Evolutionary conservation across 2,888 invertebrate genomes (phyloP).

Genomic region (Nymphalis polychloros): DNA sequence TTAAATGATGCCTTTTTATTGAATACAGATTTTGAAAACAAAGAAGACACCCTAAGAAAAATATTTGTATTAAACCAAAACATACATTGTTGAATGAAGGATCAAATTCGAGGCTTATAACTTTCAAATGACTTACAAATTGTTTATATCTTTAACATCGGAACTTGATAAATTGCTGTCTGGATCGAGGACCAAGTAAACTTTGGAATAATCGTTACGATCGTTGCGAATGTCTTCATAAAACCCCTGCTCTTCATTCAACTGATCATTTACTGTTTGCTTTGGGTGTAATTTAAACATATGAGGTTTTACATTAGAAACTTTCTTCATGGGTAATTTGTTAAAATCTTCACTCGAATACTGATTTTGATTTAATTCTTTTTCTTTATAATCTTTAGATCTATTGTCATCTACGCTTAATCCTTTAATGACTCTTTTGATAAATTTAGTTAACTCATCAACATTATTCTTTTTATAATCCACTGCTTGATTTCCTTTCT

Average conservation of each 20-base stretch:
- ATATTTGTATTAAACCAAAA: no score
- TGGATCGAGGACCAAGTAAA: conserved; percentile 59
- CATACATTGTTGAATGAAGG: background rate
- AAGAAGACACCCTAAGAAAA: conserved; percentile 51
- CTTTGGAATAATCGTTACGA: conserved; percentile 54
- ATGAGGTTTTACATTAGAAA: conserved; percentile 18
- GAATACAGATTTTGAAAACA: conserved; percentile 45
- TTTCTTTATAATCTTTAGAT: background rate
- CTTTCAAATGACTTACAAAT: conserved; percentile 53
- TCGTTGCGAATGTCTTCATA: conserved; percentile 18
- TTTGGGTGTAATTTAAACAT: conserved; percentile 14
- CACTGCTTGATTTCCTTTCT: background rate
- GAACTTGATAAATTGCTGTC: conserved; percentile 44
- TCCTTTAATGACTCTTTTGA: conserved; percentile 11
- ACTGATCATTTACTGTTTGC: conserved; percentile 14
- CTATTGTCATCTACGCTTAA: conserved; percentile 2
- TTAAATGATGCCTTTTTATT: conserved; percentile 38
- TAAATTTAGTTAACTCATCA: conserved; percentile 2
- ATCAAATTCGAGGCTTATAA: no score
- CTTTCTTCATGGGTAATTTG: conserved; percentile 7
- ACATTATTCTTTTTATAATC: background rate
- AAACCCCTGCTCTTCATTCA: conserved; percentile 13
- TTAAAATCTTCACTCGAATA: background rate
- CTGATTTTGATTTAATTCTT: conserved; percentile 4
- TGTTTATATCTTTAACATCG: conserved; percentile 45